Conservation (phyloP, 2,888 invertebrate genomes). For the Heliconius cydno region DNA sequence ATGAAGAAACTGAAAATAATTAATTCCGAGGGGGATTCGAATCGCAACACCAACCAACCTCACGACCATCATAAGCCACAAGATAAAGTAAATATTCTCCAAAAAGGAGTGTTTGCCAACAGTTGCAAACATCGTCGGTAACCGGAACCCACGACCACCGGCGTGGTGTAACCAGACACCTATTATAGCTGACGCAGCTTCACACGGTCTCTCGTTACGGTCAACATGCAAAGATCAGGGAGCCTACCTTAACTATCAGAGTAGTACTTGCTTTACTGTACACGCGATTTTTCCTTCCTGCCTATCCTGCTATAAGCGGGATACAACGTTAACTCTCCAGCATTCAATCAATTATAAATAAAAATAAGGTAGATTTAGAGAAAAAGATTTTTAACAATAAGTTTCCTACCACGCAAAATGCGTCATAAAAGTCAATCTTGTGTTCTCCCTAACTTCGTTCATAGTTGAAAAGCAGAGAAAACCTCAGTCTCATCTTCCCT, state of each 20-base stretch:
- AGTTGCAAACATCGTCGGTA: slow-evolving; percentile 23
- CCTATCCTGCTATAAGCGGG: neutral
- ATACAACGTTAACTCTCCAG: neutral
- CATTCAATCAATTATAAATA: neutral
- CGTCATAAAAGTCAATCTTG: no score
- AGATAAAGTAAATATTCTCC: slow-evolving; percentile 9
- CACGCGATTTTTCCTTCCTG: no score
- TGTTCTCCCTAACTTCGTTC: no score
- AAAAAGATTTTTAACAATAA: no score
- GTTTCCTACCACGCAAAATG: no score
- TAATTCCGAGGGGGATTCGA: no score
- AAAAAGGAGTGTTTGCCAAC: slow-evolving; percentile 22
- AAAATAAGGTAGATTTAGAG: no score
- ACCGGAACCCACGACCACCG: slow-evolving; percentile 44
- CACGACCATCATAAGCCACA: neutral
- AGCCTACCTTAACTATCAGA: neutral
- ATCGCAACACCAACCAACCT: no score
- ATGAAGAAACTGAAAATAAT: no score
- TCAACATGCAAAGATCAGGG: slow-evolving; percentile 7
- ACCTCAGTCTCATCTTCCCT: neutral
- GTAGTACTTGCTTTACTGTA: neutral
- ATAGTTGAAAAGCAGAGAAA: no score
- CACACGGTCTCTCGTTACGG: slow-evolving; percentile 42
- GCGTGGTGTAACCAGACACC: slow-evolving; percentile 44
- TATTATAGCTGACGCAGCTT: slow-evolving; percentile 38